Evolutionary conservation across 1,140 invertebrate genomes (phyloP).

Genomic region (Nilaparvata lugens): DNA sequence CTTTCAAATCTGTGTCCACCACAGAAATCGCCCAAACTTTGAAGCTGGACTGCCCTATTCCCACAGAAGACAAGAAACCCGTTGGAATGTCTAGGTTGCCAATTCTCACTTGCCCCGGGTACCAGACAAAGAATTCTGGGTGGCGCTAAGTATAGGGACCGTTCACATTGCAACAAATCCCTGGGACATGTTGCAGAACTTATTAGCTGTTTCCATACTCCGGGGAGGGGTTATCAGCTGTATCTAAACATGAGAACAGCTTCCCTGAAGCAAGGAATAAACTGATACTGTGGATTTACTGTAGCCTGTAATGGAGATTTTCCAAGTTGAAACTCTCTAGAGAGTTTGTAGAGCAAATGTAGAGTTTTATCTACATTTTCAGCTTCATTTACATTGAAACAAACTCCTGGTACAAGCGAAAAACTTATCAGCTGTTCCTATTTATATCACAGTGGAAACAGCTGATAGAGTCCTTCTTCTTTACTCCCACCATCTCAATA

Average conservation of each 20-base stretch:
- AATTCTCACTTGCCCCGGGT: neutral
- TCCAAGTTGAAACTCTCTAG: too few relatives aligned
- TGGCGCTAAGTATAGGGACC: neutral
- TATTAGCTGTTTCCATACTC: neutral
- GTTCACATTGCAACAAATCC: neutral
- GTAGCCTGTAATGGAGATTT: too few relatives aligned
- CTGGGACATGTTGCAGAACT: neutral
- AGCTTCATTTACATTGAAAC: too few relatives aligned
- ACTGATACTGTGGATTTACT: neutral
- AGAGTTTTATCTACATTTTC: too few relatives aligned
- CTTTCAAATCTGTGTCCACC: neutral
- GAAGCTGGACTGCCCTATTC: neutral
- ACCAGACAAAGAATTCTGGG: neutral
- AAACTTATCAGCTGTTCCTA: too few relatives aligned
- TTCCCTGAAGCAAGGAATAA: too few relatives aligned
- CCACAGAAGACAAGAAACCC: neutral
- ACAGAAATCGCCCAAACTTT: neutral
- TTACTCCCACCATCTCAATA: too few relatives aligned
- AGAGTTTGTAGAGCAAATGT: too few relatives aligned
- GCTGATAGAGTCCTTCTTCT: too few relatives aligned
- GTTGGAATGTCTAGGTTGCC: slow-evolving; percentile 4
- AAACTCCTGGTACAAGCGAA: too few relatives aligned
- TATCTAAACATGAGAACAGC: too few relatives aligned
- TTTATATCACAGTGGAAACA: too few relatives aligned
- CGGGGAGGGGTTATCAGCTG: neutral